Evolutionary conservation across 2,888 invertebrate genomes (phyloP).

Genomic region (Parelbella ahira): DNA sequence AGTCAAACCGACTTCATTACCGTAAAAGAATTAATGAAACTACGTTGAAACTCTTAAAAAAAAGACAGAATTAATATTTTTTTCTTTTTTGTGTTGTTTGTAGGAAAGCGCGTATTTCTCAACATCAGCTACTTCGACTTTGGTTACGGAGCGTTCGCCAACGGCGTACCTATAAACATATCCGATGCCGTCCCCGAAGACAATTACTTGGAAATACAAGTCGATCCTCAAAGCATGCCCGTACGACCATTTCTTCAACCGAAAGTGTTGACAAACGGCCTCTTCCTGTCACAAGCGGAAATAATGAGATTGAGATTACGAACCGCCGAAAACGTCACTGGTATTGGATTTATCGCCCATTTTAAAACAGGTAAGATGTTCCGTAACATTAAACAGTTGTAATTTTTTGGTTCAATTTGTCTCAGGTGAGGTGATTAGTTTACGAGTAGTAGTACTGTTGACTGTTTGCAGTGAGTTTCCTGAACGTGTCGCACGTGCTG

Average conservation of each 20-base stretch:
- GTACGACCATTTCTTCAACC: constrained; percentile 80
- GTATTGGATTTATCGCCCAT: constrained; percentile 84
- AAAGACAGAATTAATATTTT: constrained; percentile 11
- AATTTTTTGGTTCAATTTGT: no score
- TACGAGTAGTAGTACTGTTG: no score
- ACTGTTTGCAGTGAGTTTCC: constrained; percentile 48
- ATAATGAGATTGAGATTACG: constrained; percentile 81
- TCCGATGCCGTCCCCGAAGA: constrained; percentile 51
- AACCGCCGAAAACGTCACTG: constrained; percentile 83
- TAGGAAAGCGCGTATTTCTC: constrained; percentile 85
- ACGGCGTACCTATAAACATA: constrained; percentile 58
- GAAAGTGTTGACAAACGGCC: constrained; percentile 82
- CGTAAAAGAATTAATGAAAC: no score
- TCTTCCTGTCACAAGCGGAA: constrained; percentile 84
- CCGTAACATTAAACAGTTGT: no score
- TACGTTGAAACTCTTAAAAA: no score
- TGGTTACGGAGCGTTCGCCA: constrained; percentile 61
- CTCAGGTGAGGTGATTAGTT: no score
- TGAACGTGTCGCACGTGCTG: constrained; percentile 58
- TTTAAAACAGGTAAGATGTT: constrained; percentile 82
- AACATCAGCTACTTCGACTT: constrained; percentile 84
- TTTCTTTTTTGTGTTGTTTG: constrained; percentile 27
- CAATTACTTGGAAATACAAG: constrained; percentile 78
- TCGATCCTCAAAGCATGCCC: constrained; percentile 74
- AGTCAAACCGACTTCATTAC: no score